phyloP scores from a whole-genome alignment of 2,888 invertebrate genomes.

The Harpalus rubripes region DNA sequence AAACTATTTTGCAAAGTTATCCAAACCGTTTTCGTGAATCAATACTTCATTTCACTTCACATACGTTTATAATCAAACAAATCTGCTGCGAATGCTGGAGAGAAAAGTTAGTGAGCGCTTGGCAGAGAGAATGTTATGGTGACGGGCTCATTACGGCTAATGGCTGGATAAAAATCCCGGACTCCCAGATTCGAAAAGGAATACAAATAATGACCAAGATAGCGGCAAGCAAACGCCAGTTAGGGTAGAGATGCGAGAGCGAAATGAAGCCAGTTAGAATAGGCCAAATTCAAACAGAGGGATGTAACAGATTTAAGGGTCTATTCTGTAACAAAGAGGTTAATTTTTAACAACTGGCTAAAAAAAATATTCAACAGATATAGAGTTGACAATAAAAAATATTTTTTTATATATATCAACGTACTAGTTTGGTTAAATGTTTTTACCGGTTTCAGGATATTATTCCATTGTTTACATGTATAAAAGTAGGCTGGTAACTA shows the following conservation, averaged over 20 bases:
- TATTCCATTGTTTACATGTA: too few species aligned
- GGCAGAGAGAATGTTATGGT: slow-evolving; percentile 1
- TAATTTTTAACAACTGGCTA: too few species aligned
- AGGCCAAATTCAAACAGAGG: background rate
- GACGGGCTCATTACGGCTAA: slow-evolving; percentile 46
- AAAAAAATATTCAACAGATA: too few species aligned
- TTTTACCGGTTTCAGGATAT: too few species aligned
- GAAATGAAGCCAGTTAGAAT: slow-evolving; percentile 37
- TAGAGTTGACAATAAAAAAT: too few species aligned
- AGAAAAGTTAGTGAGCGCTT: slow-evolving; percentile 9
- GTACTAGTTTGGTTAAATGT: too few species aligned
- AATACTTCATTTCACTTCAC: slow-evolving; percentile 33
- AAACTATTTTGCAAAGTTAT: slow-evolving; percentile 22
- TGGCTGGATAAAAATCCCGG: slow-evolving; percentile 39
- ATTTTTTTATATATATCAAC: too few species aligned
- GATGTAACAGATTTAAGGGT: slow-evolving; percentile 16
- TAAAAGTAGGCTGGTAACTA: too few species aligned
- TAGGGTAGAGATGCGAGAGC: background rate
- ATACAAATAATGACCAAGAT: slow-evolving; percentile 45
- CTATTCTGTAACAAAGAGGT: too few species aligned
- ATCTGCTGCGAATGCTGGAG: background rate
- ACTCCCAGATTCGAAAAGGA: slow-evolving; percentile 33
- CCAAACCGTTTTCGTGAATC: slow-evolving; percentile 29
- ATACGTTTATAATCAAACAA: slow-evolving; percentile 23
- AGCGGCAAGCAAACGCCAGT: slow-evolving; percentile 20